Base-by-base conservation (phyloP, 2,888 invertebrate genomes). In the Drosophila antonietae region DNA sequence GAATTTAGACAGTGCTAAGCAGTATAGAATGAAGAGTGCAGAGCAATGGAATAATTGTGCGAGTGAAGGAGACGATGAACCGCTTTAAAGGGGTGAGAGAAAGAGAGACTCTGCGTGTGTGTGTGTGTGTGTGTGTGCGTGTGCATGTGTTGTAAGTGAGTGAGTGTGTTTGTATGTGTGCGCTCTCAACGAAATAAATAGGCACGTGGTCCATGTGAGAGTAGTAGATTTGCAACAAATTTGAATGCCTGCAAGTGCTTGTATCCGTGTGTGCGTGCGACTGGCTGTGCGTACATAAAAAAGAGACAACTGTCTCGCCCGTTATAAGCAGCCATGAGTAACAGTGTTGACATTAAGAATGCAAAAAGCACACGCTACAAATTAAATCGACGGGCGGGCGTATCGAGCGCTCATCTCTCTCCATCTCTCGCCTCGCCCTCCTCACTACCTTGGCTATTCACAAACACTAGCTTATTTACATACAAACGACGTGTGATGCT, bases 261-360 rank as follows among this genome's bases (percentile, higher is more conserved):
- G 43, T 37, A 37, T 41, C 44, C 43, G 47, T 44, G 20, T 33
- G 47, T 28, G 4, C 10, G 8, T n/a, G 41, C 10, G 18, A 18
- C 23, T 28, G 28, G 28, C 3, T 58, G 43, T 41, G 55, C 39
- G 49, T 64, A 52, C 53, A 60, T 72, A 52, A 70, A 87, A 87
- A 85, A 84, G 88, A 84, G 88, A 88, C 86, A 83, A 85, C 86
- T 81, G 83, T 81, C 80, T 78, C 62, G 49, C 73, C 62, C 68
- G 60, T 61, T 73, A 76, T 72, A 80, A 61, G 60, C 68, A 72
- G 76, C 73, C 62, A 65, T 78, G 73, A 82, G 76, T 73, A 80
- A 75, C 85, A 83, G 82, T 86, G 87, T 88, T 84, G 75, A 88
- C 81, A 82, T 88, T 86, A 84, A 88, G 85, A 82, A 88, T 82